Percentiles rank a stretch among this genome's conserved stretches.
Evolutionary conservation across 2,888 invertebrate species (phyloP).

Genomic region (Pollenia griseotomentosa): DNA sequence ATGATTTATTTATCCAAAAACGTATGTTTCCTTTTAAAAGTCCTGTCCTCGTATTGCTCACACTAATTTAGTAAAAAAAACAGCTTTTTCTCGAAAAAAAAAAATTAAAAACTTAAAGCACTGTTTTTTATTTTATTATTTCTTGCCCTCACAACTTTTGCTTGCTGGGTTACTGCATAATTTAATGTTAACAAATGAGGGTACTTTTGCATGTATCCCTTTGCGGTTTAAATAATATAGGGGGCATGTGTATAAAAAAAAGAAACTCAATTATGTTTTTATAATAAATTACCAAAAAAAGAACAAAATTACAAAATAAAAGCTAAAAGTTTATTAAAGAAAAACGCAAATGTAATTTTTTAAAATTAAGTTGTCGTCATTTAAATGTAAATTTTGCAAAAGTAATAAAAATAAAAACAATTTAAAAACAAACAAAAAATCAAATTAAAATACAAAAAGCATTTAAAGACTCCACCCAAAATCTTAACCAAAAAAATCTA

Average conservation of each 20-base stretch:
- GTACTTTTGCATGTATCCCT: slow-evolving; percentile 2
- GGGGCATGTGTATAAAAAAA: neutral
- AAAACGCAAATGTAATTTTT: neutral
- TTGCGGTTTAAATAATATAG: neutral
- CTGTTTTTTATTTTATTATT: too few species aligned
- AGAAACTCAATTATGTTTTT: neutral
- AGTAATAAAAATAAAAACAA: neutral
- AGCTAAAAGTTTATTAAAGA: neutral
- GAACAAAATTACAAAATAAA: neutral
- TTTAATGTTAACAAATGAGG: slow-evolving; percentile 2
- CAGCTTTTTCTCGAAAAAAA: too few species aligned
- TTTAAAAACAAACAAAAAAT: neutral
- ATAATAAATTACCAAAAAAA: slow-evolving; percentile 13
- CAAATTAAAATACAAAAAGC: neutral
- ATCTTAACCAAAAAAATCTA: too few species aligned
- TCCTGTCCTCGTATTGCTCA: too few species aligned
- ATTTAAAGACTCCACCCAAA: too few species aligned
- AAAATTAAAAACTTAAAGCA: too few species aligned
- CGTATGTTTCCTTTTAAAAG: too few species aligned
- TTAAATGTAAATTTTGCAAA: neutral
- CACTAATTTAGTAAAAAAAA: too few species aligned
- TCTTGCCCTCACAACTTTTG: neutral
- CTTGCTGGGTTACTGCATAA: neutral
- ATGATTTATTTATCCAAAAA: too few species aligned
- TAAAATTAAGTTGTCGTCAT: neutral